A percentile compares a stretch with the other conserved stretches of the same genome.
Conservation (phyloP, 2,888 invertebrate genomes). For the Sabellastarte sp. region DNA sequence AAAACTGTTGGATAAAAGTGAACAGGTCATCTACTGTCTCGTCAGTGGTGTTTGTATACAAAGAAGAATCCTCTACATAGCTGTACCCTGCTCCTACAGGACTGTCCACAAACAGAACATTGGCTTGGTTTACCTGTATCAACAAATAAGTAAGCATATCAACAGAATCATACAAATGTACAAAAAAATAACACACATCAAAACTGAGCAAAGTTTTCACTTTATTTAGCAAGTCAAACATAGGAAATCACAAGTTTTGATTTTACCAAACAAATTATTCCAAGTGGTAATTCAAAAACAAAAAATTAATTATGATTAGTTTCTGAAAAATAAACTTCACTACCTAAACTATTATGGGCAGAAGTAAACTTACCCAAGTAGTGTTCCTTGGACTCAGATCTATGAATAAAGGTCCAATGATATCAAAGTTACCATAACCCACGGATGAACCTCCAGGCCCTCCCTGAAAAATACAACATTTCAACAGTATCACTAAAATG, state of each 20-base stretch:
- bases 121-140: slow-evolving; percentile 27
- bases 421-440: slow-evolving; percentile 33
- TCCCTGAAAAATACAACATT: slow-evolving; percentile 28
- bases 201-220: no score
- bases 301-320: background rate
- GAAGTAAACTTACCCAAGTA: slow-evolving; percentile 23
- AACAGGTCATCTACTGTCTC: slow-evolving; percentile 23
- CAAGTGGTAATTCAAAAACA: background rate
- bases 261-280: background rate
- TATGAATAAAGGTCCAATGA: slow-evolving; percentile 29
- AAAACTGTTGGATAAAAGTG: slow-evolving; percentile 15
- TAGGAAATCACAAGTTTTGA: no score
- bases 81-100: slow-evolving; percentile 36
- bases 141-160: no score
- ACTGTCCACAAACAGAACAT: slow-evolving; percentile 31
- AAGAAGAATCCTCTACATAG: slow-evolving; percentile 25
- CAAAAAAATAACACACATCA: no score
- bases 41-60: slow-evolving; percentile 23
- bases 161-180: no score
- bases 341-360: background rate
- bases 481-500: no score
- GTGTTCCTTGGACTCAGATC: slow-evolving; percentile 20
- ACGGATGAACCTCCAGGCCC: slow-evolving; percentile 30
- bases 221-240: no score
- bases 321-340: background rate